Base-by-base conservation (phyloP, 2,113 vertebrate species). In the Sorex araneus region DNA sequence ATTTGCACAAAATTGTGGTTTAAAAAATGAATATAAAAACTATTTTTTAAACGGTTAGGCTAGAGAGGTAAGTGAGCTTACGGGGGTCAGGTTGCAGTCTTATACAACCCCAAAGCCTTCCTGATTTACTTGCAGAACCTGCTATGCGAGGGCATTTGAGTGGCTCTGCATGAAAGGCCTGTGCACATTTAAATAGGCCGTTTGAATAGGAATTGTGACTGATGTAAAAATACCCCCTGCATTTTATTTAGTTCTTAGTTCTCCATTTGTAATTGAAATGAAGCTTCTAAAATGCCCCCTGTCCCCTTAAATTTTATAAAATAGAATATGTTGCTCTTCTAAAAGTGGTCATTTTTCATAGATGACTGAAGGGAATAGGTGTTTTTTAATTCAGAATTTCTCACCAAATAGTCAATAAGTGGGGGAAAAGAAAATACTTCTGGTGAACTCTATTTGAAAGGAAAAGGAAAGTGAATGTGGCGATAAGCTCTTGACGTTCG, bases 181-280 rank as follows among this genome's bases (percentile, higher is more conserved):
- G 90, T 3, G 1, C 40, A 86, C 70, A 50, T 88, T 95, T 16
- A 91, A 90, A 95, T 50, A 84, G 93, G 96, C 94, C 47, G 27
- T 94, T 93, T 95, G 25, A 64, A 83, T 64, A 79, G 70, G 90
- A 80, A 91, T 78, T 84, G 74, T 79, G 76, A 84, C 73, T 54
- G 67, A 86, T 87, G 92, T 88, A 92, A 81, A 96, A 96, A 94
- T 54, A 0, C 8, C 88, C 25, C 94, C 74, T 36, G 45, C 36
- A 89, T 57, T 95, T 93, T 86, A 78, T 70, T 73, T 93, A 80
- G 90, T 88, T 94, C 92, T 89, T 60, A 88, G 83, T 67, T 73
- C 47, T 95, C 93, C 87, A 93, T 91, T 89, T 93, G 87, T 94
- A 93, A 88, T 23, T 94, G 47, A 82, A 95, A 96, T 40, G 30